Conservation (phyloP, 1,140 invertebrate genomes). For the Penaeus indicus region DNA sequence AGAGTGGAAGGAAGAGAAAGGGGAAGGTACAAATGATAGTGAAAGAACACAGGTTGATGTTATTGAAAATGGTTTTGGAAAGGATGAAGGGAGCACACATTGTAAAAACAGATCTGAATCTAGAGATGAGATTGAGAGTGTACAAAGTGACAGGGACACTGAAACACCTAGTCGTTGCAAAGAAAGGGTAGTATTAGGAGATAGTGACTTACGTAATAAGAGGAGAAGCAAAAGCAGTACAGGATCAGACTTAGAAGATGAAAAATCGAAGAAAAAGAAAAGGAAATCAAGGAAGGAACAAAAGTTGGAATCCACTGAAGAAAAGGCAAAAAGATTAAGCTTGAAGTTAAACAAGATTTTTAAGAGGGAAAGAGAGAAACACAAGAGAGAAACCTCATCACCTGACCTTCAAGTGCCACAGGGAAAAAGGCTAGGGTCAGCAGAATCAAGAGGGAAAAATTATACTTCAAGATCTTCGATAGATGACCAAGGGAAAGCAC, state of each 20-base stretch:
- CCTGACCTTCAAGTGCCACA: neutral
- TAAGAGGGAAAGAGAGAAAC: neutral
- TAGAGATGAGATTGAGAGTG: neutral
- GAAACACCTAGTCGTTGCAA: neutral
- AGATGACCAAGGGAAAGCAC: too few relatives aligned
- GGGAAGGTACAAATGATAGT: neutral
- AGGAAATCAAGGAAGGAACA: constrained; percentile 8
- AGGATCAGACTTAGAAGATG: neutral
- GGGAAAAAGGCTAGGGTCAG: neutral
- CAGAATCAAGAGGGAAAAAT: neutral
- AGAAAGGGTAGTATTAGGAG: too few relatives aligned
- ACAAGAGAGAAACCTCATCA: neutral
- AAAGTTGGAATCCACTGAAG: neutral
- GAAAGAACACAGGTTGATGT: neutral
- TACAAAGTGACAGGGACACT: neutral
- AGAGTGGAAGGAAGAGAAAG: neutral
- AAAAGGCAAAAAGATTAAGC: constrained; percentile 1
- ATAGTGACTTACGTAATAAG: too few relatives aligned
- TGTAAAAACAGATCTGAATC: neutral
- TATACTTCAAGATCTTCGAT: too few relatives aligned
- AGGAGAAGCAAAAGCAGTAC: neutral
- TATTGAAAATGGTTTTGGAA: neutral
- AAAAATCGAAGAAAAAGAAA: constrained; percentile 7
- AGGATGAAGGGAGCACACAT: neutral
- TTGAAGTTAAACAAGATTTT: too few relatives aligned